phyloP scores from a whole-genome alignment of 2,113 vertebrate species.

The Xerus inauris region DNA sequence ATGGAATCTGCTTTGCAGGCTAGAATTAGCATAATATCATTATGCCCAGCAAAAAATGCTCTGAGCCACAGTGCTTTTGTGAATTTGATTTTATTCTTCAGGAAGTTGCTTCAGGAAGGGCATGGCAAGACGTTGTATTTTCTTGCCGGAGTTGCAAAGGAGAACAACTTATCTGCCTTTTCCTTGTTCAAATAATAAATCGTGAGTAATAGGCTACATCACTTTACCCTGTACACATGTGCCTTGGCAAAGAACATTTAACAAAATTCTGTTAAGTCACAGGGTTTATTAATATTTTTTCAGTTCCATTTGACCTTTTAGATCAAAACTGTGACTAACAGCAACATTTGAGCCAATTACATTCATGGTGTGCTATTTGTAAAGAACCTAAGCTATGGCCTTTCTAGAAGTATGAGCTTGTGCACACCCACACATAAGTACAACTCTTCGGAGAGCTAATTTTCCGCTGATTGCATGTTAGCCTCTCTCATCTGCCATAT shows the following conservation, averaged over 20 bases:
- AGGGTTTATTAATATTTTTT: neutral
- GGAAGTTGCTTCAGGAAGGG: constrained; percentile 34
- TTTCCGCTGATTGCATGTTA: constrained; percentile 34
- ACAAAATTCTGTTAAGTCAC: constrained; percentile 55
- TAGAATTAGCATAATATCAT: constrained; percentile 70
- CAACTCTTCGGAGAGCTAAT: constrained; percentile 6
- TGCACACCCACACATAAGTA: neutral
- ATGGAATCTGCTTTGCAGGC: constrained; percentile 71
- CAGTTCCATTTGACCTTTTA: constrained; percentile 68
- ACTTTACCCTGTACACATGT: neutral
- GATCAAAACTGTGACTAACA: constrained; percentile 63
- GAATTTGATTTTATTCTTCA: constrained; percentile 23
- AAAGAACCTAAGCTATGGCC: constrained; percentile 37
- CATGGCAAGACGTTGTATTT: constrained; percentile 10
- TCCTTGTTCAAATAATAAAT: constrained; percentile 54
- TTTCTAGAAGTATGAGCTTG: constrained; percentile 39
- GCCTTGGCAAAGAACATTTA: constrained; percentile 48
- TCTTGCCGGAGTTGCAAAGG: constrained; percentile 4
- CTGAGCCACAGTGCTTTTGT: neutral
- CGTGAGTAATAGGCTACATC: neutral
- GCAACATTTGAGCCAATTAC: constrained; percentile 44
- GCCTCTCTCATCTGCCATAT: constrained; percentile 12
- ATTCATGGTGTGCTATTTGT: constrained; percentile 38
- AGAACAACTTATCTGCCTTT: constrained; percentile 33
- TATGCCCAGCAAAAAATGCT: neutral